These are phyloP conservation scores for Metacarcinus magister DNA, from an alignment of 2,888 invertebrate species.

Conservation along the genomic window DNA sequence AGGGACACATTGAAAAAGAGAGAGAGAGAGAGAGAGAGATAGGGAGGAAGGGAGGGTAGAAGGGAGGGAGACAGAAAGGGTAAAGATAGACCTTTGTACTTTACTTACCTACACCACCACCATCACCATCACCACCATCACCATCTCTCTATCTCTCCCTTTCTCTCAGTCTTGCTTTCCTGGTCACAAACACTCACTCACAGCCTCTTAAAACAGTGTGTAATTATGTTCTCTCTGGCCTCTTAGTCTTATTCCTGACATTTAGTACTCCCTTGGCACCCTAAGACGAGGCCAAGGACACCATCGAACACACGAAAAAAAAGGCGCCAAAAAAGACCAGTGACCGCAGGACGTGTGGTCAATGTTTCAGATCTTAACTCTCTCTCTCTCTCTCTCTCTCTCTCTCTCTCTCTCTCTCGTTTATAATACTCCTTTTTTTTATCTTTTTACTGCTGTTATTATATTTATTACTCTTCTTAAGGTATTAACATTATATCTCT, in stretches of 20 bases:
- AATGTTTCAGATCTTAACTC: background rate
- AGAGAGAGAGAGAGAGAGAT: background rate
- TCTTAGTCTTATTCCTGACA: background rate
- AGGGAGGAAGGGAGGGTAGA: background rate
- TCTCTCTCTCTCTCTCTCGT: background rate
- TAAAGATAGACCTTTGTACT: background rate
- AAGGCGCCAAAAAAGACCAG: background rate
- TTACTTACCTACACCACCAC: background rate
- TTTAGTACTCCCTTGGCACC: background rate
- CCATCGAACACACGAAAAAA: background rate
- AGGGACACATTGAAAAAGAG: constrained; percentile 20
- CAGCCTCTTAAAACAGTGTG: background rate
- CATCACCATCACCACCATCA: background rate
- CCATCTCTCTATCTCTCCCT: background rate
- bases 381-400: background rate
- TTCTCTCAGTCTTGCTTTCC: background rate
- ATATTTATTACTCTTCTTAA: no score
- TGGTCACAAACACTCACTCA: no score
- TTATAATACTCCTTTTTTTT: background rate
- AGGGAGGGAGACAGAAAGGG: background rate
- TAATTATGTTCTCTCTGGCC: background rate
- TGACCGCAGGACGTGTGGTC: background rate
- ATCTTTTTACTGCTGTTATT: no score
- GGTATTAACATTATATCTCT: no score
- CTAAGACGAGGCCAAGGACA: background rate